Conservation (phyloP, 2,797 vertebrate genomes). For the Miichthys miiuy region DNA sequence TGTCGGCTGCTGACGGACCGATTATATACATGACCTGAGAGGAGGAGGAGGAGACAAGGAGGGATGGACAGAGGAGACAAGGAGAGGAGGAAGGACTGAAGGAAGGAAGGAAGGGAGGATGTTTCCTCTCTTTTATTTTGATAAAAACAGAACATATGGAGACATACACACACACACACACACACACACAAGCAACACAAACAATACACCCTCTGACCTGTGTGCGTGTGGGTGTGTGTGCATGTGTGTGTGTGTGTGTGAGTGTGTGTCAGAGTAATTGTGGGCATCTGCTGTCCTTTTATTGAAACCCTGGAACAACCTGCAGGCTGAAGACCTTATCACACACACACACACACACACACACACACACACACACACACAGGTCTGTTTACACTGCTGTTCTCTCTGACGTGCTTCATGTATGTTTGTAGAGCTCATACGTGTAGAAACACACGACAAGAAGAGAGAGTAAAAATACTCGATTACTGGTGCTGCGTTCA, state of each 20-base stretch:
- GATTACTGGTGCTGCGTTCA: too few species aligned
- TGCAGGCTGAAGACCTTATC: slow-evolving; percentile 77
- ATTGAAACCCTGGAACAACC: slow-evolving; percentile 77
- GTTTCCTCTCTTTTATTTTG: slow-evolving; percentile 46
- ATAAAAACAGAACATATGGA: slow-evolving; percentile 62
- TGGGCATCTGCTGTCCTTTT: slow-evolving; percentile 80
- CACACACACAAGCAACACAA: slow-evolving; percentile 26
- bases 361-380: slow-evolving; percentile 32
- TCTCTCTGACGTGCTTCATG: slow-evolving; percentile 12
- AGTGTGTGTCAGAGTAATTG: slow-evolving; percentile 69
- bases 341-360: slow-evolving; percentile 32
- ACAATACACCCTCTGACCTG: slow-evolving; percentile 39
- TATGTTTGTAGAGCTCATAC: slow-evolving; percentile 4
- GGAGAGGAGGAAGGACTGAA: not conserved
- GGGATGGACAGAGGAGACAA: not conserved
- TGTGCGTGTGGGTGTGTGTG: slow-evolving; percentile 33
- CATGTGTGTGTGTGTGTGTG: slow-evolving; percentile 45
- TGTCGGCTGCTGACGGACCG: slow-evolving; percentile 17
- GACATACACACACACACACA: slow-evolving; percentile 50
- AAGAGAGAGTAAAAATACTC: too few species aligned
- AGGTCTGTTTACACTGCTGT: slow-evolving; percentile 38
- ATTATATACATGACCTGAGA: slow-evolving; percentile 33
- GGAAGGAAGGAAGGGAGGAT: not conserved
- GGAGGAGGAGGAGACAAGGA: slow-evolving; percentile 12
- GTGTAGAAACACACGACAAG: not conserved